Evolutionary conservation across 2,888 invertebrate species (phyloP), one percentile per base, ranked within the genome.

Genomic region (Watsonalla binaria): DNA sequence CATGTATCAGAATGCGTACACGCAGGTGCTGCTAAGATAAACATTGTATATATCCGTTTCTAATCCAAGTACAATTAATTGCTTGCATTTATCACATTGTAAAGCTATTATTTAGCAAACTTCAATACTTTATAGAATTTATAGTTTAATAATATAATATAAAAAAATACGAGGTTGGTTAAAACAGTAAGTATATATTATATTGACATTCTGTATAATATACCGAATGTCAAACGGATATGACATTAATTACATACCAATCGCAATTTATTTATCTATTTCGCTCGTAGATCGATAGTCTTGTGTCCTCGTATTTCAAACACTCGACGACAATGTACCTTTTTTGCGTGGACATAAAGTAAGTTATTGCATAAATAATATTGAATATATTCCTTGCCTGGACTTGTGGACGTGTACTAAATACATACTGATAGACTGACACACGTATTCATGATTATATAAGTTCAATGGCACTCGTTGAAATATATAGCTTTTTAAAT

Each of bases 11-110:
- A 70, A 72, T 72, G 70, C 71, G 65, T 54, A 56, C 62, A 60
- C 66, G 70, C 81, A 79, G 79, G 80, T 79, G 77, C 74, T 67
- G 64, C 54, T 53, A 57, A 61, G 50, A 66, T 60, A 54, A 35
- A 47, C 39, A 52, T 49, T 48, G 6, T 59, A 57, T 66, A 60
- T 65, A 73, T 76, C 74, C 67, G 70, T 74, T 79, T 74, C 53
- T 56, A 63, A 47, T 65, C 51, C n/a, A 52, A 50, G 9, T 50
- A 49, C 51, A 1, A 37, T 55, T 53, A 56, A 51, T 54, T 51
- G 45, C 46, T 8, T 8, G 34, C 37, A 48, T 35, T 48, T 11
- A 48, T 37, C 34, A 14, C n/a, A 13, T 2, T 37, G 37, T 37
- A 6, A 9, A 24, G 24, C 2, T 24, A 24, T 37, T 37, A 37